Conservation (phyloP, 2,113 vertebrate species). For the Gasterosteus aculeatus region DNA sequence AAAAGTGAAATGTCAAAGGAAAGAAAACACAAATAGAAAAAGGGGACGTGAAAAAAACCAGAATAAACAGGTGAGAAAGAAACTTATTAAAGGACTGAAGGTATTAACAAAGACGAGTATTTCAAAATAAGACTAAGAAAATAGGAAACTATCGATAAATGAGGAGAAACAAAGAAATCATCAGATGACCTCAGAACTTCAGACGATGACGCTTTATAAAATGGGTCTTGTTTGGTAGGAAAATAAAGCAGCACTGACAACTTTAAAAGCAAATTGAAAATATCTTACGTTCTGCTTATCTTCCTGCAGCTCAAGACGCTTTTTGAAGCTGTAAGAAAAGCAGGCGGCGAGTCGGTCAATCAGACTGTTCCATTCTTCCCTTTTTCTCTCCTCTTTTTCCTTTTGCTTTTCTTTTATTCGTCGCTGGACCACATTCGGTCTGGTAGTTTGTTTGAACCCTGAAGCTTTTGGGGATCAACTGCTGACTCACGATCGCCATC, state of each 20-base stretch:
- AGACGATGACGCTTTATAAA: not conserved
- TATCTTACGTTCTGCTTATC: not conserved
- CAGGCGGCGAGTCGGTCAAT: no score
- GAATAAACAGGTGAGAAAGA: not conserved
- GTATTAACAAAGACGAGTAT: not conserved
- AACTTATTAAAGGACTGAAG: not conserved
- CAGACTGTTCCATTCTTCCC: no score
- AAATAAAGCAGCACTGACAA: not conserved
- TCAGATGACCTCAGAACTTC: not conserved
- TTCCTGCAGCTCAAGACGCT: not conserved
- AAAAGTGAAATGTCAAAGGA: not conserved
- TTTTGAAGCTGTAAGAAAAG: not conserved
- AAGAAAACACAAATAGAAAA: not conserved
- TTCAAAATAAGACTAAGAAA: not conserved
- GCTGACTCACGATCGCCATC: constrained; percentile 44
- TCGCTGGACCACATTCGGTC: not conserved
- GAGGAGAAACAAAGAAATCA: not conserved
- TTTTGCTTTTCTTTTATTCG: not conserved
- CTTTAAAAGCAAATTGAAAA: not conserved
- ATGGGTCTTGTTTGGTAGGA: not conserved
- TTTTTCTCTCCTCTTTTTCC: no score
- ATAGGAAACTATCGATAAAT: not conserved
- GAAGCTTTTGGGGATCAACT: constrained; percentile 54
- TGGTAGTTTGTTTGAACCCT: constrained; percentile 64
- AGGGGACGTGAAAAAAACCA: not conserved